Evolutionary conservation across 2,888 invertebrate genomes (phyloP), one percentile per base, ranked within the genome.

Genomic region (Caenorhabditis doughertyi): DNA sequence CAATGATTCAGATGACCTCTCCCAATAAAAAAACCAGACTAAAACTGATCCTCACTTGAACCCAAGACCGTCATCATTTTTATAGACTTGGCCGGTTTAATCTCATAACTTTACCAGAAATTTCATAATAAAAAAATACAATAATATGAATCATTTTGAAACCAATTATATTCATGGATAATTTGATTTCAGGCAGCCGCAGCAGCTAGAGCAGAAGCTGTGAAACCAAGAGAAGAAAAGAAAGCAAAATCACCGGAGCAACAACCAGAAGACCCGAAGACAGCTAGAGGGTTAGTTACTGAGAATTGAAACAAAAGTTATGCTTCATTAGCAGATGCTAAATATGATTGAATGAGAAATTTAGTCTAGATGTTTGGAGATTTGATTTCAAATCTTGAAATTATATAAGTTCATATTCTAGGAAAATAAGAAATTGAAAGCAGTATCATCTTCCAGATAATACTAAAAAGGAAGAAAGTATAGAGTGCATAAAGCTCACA

Each of bases 181-280:
- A 29, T 35, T 21, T 11, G 27, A 27, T 76, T 76, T 35, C 76
- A 76, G 76, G 76, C 76, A 51, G 74, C 74, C 49, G 65, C 60
- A 13, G 55, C 77, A 4, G 77, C 82, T 29, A 62, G 70, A 21
- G 77, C 56, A 9, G 73, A 82, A 42, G 65, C 55, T 21, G 42
- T 51, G 3, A 81, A 81, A 44, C 39, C 42, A 21, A 71, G 64
- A 44, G 83, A 83, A 27, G 65, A 55, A 32, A 79, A 74, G 64
- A 82, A 64, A 13, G 62, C 47, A 39, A 72, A 79, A 23, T 62
- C 77, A 13, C 81, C 73, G 3, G 84, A 86, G 35, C 84, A 86
- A 58, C 85, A 86, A 49, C 86, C 86, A 16, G 86, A 86, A 27
- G 86, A 86, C 55, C 86, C 86, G 35, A 81, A 74, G 25, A 74